Percentiles rank a stretch among this genome's conserved stretches.
Evolutionary conservation across 2,888 invertebrate genomes (phyloP).

Genomic region (Agonum fuliginosum): DNA sequence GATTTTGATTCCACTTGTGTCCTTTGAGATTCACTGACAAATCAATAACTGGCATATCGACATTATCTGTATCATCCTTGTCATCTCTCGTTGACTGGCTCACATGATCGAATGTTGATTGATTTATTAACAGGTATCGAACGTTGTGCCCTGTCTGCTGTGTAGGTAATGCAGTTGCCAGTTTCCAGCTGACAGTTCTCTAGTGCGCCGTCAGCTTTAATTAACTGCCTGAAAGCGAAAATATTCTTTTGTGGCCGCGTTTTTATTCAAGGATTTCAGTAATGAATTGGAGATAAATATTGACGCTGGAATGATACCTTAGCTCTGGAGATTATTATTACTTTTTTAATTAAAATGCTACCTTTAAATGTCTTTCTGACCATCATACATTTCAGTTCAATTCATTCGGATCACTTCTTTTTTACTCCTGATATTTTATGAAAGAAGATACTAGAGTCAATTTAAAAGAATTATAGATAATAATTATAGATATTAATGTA

Average conservation of each 20-base stretch:
- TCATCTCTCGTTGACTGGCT: slow-evolving; percentile 2
- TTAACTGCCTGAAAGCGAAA: slow-evolving; percentile 26
- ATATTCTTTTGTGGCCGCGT: slow-evolving; percentile 17
- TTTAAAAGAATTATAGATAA: too few relatives aligned
- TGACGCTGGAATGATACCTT: too few relatives aligned
- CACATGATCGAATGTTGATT: slow-evolving; percentile 33
- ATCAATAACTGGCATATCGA: not conserved
- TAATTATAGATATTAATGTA: too few relatives aligned
- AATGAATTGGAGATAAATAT: too few relatives aligned
- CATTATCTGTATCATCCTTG: slow-evolving; percentile 5
- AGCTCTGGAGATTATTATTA: too few relatives aligned
- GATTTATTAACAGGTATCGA: slow-evolving; percentile 46
- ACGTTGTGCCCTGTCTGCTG: not conserved
- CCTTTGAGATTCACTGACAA: too few relatives aligned
- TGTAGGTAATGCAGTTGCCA: slow-evolving; percentile 9
- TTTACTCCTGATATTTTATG: too few relatives aligned
- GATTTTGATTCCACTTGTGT: too few relatives aligned
- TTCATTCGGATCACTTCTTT: too few relatives aligned
- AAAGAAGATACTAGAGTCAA: not conserved
- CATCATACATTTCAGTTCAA: too few relatives aligned
- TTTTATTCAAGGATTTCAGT: not conserved
- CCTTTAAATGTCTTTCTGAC: too few relatives aligned
- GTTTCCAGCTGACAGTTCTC: not conserved
- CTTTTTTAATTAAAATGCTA: too few relatives aligned
- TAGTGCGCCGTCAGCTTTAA: slow-evolving; percentile 1